A percentile compares a stretch with the other conserved stretches of the same genome.
Evolutionary conservation across 2,797 vertebrate species (phyloP).

Genomic region (Syncerus caffer): DNA sequence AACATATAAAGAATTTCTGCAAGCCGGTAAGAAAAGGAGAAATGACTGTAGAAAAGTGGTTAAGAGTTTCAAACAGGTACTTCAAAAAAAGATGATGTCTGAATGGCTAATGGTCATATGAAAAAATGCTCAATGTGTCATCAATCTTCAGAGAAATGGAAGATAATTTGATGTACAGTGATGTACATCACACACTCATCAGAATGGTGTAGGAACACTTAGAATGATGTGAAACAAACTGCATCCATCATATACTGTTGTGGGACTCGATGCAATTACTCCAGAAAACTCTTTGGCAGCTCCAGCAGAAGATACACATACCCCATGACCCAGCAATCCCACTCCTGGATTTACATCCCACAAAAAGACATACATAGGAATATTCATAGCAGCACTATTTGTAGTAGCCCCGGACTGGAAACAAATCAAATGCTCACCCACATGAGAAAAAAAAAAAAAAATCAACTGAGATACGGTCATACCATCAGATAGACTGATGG

Average conservation of each 20-base stretch:
- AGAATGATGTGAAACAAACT: not conserved
- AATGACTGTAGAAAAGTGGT: not conserved
- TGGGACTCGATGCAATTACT: not conserved
- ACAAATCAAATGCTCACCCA: not conserved
- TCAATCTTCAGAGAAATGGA: not conserved
- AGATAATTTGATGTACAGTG: not conserved
- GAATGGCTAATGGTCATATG: not conserved
- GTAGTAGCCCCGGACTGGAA: not conserved
- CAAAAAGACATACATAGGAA: not conserved
- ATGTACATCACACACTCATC: no score
- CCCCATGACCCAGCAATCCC: not conserved
- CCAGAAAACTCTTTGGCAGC: not conserved
- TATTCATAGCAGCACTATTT: not conserved
- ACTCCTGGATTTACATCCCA: not conserved
- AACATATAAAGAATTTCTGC: not conserved
- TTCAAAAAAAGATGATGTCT: not conserved
- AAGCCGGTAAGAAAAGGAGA: not conserved
- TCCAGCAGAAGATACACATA: not conserved
- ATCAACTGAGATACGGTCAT: not conserved
- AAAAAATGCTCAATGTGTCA: not conserved
- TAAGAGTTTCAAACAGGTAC: not conserved
- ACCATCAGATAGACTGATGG: not conserved
- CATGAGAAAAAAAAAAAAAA: not conserved
- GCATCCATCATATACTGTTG: not conserved
- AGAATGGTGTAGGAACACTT: not conserved